These are phyloP conservation scores for Misgurnus mizolepis DNA, from an alignment of 2,113 vertebrate genomes.

Conservation along the genomic window DNA sequence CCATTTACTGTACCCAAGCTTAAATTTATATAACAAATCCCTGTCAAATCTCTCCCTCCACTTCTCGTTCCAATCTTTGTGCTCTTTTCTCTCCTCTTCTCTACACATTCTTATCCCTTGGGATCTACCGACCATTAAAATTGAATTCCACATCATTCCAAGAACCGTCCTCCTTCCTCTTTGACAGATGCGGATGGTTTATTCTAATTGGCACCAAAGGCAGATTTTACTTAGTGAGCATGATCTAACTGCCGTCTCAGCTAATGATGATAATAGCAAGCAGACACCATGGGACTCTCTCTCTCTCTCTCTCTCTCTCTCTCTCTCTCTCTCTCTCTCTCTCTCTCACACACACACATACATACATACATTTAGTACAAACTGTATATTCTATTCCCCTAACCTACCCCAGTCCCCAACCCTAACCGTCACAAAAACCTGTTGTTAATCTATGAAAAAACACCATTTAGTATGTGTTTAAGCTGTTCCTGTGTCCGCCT, in stretches of 20 bases:
- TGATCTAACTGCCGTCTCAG: slow-evolving; percentile 42
- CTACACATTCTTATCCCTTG: background rate
- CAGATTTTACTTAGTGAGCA: slow-evolving; percentile 43
- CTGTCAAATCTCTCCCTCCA: background rate
- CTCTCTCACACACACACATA: background rate
- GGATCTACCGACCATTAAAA: slow-evolving; percentile 13
- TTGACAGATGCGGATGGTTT: slow-evolving; percentile 43
- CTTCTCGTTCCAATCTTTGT: background rate
- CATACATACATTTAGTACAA: too few species aligned
- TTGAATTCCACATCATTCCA: slow-evolving; percentile 35
- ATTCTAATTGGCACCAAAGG: slow-evolving; percentile 51
- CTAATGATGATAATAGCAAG: slow-evolving; percentile 44
- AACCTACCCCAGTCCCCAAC: too few species aligned
- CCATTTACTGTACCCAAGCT: too few species aligned
- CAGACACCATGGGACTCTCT: slow-evolving; percentile 31
- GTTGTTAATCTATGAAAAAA: too few species aligned
- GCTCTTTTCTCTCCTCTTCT: background rate
- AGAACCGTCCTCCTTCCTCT: slow-evolving; percentile 17
- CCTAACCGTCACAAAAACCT: too few species aligned
- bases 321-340: background rate
- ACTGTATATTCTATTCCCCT: too few species aligned
- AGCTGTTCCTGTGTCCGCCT: too few species aligned
- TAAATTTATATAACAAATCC: background rate
- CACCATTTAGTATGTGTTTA: too few species aligned
- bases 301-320: background rate